Percentiles rank a stretch among this genome's conserved stretches.
These are phyloP conservation scores for Sminthurides bifidus DNA, from an alignment of 1,140 invertebrate genomes.

Conservation along the genomic window DNA sequence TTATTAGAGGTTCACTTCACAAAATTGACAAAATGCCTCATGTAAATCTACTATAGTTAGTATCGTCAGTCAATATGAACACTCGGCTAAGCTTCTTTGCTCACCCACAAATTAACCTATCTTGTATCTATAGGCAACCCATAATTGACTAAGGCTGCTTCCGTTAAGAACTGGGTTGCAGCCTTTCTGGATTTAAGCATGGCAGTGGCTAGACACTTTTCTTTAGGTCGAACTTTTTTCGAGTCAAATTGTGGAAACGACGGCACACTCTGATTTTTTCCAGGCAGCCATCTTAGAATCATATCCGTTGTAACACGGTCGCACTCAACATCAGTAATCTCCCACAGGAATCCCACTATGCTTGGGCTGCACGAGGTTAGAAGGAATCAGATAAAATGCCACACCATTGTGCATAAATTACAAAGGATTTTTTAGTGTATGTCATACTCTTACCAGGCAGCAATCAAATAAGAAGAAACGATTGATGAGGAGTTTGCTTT, in stretches of 20 bases:
- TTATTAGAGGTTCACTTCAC: too few relatives aligned
- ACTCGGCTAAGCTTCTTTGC: too few relatives aligned
- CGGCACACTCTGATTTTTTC: constrained; percentile 9
- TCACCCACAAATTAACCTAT: too few relatives aligned
- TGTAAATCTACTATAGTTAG: too few relatives aligned
- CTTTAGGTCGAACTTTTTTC: constrained; percentile 5
- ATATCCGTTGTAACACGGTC: constrained; percentile 29
- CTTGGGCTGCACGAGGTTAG: constrained; percentile 21
- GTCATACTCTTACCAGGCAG: constrained; percentile 19
- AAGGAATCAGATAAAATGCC: too few relatives aligned
- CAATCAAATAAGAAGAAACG: constrained; percentile 14
- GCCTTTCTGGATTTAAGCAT: constrained; percentile 14
- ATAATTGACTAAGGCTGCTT: constrained; percentile 26
- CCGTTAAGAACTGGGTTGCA: constrained; percentile 27
- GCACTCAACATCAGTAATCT: constrained; percentile 29
- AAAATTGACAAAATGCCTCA: too few relatives aligned
- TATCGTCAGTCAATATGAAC: too few relatives aligned
- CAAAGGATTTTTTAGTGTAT: background rate
- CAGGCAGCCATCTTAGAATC: constrained; percentile 15
- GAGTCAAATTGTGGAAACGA: constrained; percentile 14
- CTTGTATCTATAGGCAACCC: constrained; percentile 24
- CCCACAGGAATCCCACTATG: constrained; percentile 28
- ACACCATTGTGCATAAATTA: background rate
- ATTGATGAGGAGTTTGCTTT: constrained; percentile 11
- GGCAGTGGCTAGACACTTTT: constrained; percentile 20